phyloP scores from a whole-genome alignment of 2,113 vertebrate species.

The Noctilio leporinus region DNA sequence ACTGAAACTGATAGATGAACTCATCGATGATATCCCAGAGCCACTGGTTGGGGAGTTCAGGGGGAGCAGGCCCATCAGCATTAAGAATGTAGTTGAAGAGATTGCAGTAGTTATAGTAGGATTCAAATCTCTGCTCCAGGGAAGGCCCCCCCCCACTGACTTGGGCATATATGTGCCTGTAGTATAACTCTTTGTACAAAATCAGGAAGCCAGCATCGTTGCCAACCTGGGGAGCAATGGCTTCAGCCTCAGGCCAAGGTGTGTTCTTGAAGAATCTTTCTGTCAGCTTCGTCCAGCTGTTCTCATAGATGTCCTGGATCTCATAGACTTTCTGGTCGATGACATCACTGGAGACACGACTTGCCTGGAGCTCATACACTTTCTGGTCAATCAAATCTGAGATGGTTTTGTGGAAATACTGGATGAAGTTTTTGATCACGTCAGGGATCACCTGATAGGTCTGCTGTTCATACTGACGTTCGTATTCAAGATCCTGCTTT shows the following conservation, averaged over 20 bases:
- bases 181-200: slow-evolving; percentile 97
- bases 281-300: slow-evolving; percentile 99
- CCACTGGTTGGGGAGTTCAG: slow-evolving; percentile 98
- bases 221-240: slow-evolving; percentile 95
- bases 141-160: slow-evolving; percentile 97
- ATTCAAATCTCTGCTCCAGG: slow-evolving; percentile 96
- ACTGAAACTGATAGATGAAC: slow-evolving; percentile 99
- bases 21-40: slow-evolving; percentile 99
- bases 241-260: slow-evolving; percentile 97
- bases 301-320: slow-evolving; percentile 98
- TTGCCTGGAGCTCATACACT: slow-evolving; percentile 96
- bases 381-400: slow-evolving; percentile 98
- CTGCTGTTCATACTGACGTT: slow-evolving; percentile 96
- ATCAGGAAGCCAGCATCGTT: slow-evolving; percentile 98
- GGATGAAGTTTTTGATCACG: slow-evolving; percentile 98
- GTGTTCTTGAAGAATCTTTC: slow-evolving; percentile 99
- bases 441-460: slow-evolving; percentile 98
- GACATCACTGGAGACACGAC: slow-evolving; percentile 93
- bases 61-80: slow-evolving; percentile 94
- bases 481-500: slow-evolving; percentile 95
- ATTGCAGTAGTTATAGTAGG: slow-evolving; percentile 99
- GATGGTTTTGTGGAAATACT: slow-evolving; percentile 98
- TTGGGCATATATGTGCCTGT: slow-evolving; percentile 98
- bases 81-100: slow-evolving; percentile 99
- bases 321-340: slow-evolving; percentile 99